phyloP scores from a whole-genome alignment of 1,140 invertebrate species.

The Helicoverpa armigera region DNA sequence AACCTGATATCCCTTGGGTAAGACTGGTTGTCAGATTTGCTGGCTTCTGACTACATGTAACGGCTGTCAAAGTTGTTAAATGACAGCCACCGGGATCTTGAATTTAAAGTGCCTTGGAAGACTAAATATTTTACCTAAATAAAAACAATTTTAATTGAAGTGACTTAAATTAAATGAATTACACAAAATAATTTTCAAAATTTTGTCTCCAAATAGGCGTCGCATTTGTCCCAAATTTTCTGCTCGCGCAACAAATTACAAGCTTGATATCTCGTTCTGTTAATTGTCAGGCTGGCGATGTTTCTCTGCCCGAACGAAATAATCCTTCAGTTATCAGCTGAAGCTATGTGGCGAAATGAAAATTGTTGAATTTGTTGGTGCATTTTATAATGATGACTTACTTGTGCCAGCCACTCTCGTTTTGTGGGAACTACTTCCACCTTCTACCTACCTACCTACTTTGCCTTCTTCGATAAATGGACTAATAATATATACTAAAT shows the following conservation, averaged over 20 bases:
- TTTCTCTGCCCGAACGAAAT: conserved; percentile 23
- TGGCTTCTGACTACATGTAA: too few relatives aligned
- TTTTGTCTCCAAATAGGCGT: background rate
- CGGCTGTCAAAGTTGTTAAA: too few relatives aligned
- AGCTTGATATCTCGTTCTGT: background rate
- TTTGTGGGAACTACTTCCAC: too few relatives aligned
- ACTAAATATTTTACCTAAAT: background rate
- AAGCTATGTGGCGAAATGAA: background rate
- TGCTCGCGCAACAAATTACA: background rate
- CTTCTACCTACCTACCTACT: too few relatives aligned
- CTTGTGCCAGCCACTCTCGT: too few relatives aligned
- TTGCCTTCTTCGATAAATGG: too few relatives aligned
- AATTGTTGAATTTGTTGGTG: background rate
- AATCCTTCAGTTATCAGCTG: conserved; percentile 19
- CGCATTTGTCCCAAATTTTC: background rate
- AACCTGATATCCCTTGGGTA: too few relatives aligned
- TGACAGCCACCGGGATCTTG: too few relatives aligned
- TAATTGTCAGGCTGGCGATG: conserved; percentile 1
- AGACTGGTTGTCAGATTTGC: too few relatives aligned
- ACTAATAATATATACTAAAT: too few relatives aligned
- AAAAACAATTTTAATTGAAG: background rate
- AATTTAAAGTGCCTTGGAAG: too few relatives aligned
- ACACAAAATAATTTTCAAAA: background rate
- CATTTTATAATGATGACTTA: too few relatives aligned
- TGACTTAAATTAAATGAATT: background rate